Conservation (phyloP, 2,113 vertebrate genomes). For the Rhinolophus sinicus region DNA sequence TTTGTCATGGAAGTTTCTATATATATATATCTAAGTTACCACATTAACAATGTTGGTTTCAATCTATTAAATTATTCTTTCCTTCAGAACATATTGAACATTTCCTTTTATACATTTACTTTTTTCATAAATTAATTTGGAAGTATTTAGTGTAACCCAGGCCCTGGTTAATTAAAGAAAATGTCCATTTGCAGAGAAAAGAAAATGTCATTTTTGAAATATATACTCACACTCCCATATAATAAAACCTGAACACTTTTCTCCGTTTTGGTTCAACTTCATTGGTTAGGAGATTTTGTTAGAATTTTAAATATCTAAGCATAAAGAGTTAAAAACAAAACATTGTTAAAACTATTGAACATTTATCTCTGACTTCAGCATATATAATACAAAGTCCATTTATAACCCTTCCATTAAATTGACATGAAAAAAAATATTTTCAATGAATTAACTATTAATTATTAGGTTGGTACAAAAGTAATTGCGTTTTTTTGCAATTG, state of each 20-base stretch:
- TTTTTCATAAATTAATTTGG: background rate
- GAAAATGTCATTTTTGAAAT: background rate
- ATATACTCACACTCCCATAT: background rate
- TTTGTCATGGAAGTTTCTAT: background rate
- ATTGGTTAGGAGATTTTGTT: background rate
- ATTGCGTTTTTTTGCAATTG: too few relatives aligned
- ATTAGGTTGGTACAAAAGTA: too few relatives aligned
- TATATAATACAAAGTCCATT: background rate
- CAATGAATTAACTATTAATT: background rate
- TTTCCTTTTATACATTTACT: background rate
- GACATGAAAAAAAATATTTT: background rate
- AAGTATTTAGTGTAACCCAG: background rate
- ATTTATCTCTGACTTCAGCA: slow-evolving; percentile 56
- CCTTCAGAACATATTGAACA: background rate
- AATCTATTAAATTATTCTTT: background rate
- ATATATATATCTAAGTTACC: background rate
- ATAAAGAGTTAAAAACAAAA: slow-evolving; percentile 49
- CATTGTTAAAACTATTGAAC: slow-evolving; percentile 49
- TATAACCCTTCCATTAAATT: slow-evolving; percentile 37
- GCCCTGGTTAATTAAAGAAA: background rate
- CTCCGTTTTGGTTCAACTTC: background rate
- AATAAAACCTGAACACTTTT: background rate
- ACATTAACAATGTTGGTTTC: background rate
- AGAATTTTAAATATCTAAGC: slow-evolving; percentile 37
- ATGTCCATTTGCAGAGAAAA: background rate